Evolutionary conservation across 2,888 invertebrate genomes (phyloP).

Genomic region (Fissipunctia ypsillon): DNA sequence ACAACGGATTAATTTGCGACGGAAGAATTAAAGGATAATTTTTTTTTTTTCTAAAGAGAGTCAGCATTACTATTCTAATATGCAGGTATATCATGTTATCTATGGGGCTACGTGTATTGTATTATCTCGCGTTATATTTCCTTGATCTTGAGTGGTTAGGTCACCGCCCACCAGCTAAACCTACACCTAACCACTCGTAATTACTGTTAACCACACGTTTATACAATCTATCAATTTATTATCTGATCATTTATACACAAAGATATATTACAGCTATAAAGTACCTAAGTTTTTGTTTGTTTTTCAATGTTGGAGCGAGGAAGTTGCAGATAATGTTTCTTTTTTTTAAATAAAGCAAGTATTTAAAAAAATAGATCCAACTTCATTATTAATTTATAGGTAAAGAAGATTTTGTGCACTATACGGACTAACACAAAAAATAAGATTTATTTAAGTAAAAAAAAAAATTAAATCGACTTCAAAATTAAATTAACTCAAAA

Average conservation of each 20-base stretch:
- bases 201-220: conserved; percentile 67
- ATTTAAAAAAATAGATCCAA: neutral
- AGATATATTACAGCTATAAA: conserved; percentile 26
- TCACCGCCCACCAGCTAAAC: conserved; percentile 73
- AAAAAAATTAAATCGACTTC: too few relatives aligned
- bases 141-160: conserved; percentile 74
- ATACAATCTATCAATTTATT: conserved; percentile 65
- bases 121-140: conserved; percentile 67
- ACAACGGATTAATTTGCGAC: neutral
- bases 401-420: conserved; percentile 4
- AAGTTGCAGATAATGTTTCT: neutral
- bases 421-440: conserved; percentile 1
- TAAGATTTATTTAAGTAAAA: neutral
- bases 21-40: neutral
- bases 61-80: neutral
- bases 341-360: neutral
- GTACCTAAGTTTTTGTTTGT: conserved; percentile 1
- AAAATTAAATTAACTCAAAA: too few relatives aligned
- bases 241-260: conserved; percentile 55
- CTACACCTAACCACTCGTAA: conserved; percentile 71
- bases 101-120: conserved; percentile 3
- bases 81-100: neutral
- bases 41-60: neutral
- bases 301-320: conserved; percentile 5
- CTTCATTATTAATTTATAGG: conserved; percentile 5